Conservation (phyloP, 2,113 vertebrate species). For the Plectropomus leopardus region DNA sequence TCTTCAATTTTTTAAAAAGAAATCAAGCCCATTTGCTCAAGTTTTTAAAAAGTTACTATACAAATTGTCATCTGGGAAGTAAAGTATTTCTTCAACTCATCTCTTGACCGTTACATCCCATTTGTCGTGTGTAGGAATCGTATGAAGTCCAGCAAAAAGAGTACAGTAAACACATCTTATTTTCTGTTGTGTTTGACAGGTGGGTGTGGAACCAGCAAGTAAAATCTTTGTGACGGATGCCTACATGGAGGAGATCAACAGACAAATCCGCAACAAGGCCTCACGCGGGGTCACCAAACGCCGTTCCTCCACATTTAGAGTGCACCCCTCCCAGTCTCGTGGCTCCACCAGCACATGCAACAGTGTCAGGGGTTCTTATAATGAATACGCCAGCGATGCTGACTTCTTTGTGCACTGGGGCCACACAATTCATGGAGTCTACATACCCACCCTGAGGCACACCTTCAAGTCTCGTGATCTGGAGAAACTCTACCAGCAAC, state of each 20-base stretch:
- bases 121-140: neutral
- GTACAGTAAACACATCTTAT: neutral
- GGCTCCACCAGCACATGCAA: conserved; percentile 52
- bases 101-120: neutral
- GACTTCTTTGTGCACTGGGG: conserved; percentile 84
- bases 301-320: conserved; percentile 69
- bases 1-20: too few relatives aligned
- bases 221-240: conserved; percentile 83
- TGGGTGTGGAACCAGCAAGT: conserved; percentile 78
- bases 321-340: conserved; percentile 61
- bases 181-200: conserved; percentile 44
- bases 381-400: conserved; percentile 73
- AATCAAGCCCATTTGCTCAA: too few relatives aligned
- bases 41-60: too few relatives aligned
- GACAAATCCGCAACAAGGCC: conserved; percentile 81
- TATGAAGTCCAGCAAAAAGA: neutral
- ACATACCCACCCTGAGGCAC: conserved; percentile 82
- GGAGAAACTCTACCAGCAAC: conserved; percentile 85
- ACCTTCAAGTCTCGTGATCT: conserved; percentile 83
- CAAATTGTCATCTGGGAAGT: too few relatives aligned
- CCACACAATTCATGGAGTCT: conserved; percentile 70
- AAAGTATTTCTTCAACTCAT: too few relatives aligned
- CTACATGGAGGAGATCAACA: conserved; percentile 85
- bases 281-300: conserved; percentile 77
- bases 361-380: conserved; percentile 4